Evolutionary conservation across 2,797 vertebrate genomes (phyloP).

Genomic region (Hypotaenidia philippensis): DNA sequence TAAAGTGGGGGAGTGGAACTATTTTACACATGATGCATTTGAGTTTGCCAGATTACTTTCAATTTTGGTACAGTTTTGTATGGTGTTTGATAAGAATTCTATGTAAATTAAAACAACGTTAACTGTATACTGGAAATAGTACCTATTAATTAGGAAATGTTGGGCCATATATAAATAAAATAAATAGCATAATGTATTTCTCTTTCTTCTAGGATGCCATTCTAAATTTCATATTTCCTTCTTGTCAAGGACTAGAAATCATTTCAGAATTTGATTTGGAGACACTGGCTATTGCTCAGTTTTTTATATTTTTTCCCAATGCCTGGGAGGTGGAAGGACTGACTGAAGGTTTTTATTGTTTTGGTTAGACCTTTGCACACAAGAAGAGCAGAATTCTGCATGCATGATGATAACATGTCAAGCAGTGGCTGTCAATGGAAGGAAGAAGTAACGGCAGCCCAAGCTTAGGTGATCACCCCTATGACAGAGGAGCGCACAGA

Average conservation of each 20-base stretch:
- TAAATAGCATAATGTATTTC: not conserved
- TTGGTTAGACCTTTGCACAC: conserved; percentile 14
- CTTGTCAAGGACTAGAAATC: not conserved
- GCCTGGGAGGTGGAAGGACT: not conserved
- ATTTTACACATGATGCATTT: not conserved
- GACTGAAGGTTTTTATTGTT: conserved; percentile 48
- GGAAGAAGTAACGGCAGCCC: conserved; percentile 46
- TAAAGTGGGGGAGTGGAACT: not conserved
- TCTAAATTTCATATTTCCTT: not conserved
- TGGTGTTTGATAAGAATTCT: not conserved
- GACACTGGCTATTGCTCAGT: not conserved
- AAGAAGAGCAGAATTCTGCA: conserved; percentile 44
- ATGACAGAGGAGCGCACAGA: conserved; percentile 24
- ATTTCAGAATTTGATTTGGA: not conserved
- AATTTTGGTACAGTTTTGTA: not conserved
- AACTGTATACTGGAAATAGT: not conserved
- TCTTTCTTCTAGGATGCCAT: not conserved
- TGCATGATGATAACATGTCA: conserved; percentile 57
- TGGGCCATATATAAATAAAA: not conserved
- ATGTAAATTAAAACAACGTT: not conserved
- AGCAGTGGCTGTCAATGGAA: conserved; percentile 48
- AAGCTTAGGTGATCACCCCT: conserved; percentile 62
- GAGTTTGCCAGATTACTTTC: not conserved
- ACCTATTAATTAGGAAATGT: not conserved
- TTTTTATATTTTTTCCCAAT: not conserved